Evolutionary conservation across 2,888 invertebrate species (phyloP), one percentile per base, ranked within the genome.

Genomic region (Phymatocera aterrima): DNA sequence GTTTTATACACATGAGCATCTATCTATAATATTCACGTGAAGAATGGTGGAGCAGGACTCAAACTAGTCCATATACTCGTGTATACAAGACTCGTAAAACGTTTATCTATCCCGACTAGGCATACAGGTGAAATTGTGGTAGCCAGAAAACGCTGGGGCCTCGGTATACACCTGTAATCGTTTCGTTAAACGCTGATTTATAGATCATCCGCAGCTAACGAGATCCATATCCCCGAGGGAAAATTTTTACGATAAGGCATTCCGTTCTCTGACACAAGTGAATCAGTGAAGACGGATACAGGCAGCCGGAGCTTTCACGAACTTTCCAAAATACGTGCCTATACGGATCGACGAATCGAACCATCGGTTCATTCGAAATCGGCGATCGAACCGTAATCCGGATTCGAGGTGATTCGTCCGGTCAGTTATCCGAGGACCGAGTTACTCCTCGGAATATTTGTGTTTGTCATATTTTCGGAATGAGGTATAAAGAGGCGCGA

Each of bases 101-200:
- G 68, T 68, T 68, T 68, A 68, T 3, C 34, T n/a, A 40, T 40
- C 40, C n/a, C 40, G 15, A 37, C 37, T 37, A 65, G 8, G 31
- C 48, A 18, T 34, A 51, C 28, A 28, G 28, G 57, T 28, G 1
- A 24, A 28, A 18, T 68, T 51, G 18, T 72, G 10, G 72, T 72
- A 72, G 72, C 72, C 72, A 51, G 51, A 72, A 72, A 51, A 68
- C 10, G 24, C 28, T 43, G 43, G 46, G 21, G 43, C 10, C n/a
- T n/a, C n/a, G n/a, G n/a, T n/a, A n/a, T n/a, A n/a, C n/a, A n/a
- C n/a, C 46, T 51, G 51, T 72, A 72, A 72, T 72, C 72, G 72
- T 51, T 72, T 51, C 48, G 72, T 51, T 72, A 72, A 72, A 72
- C 48, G 18, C 72, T 72, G 72, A 72, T 72, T 72, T 72, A 72